A percentile compares a stretch with the other conserved stretches of the same genome.
Evolutionary conservation across 2,113 vertebrate genomes (phyloP).

Genomic region (Datnioides undecimradiatus): DNA sequence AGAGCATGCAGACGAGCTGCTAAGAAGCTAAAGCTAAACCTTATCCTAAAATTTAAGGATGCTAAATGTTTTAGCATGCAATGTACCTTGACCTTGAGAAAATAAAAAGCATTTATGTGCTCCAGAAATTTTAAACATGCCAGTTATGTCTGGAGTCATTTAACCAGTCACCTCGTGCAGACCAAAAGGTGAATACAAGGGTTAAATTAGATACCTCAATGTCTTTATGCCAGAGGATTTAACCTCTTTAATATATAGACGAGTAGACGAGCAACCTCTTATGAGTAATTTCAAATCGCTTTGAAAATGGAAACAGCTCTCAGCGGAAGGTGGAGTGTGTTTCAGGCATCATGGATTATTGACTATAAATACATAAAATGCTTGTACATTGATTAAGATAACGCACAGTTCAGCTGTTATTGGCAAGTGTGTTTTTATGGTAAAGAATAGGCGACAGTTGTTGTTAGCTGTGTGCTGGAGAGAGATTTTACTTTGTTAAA

Average conservation of each 20-base stretch:
- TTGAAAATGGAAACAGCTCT: constrained; percentile 12
- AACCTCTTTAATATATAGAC: background rate
- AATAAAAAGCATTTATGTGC: too few relatives aligned
- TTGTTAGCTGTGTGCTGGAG: background rate
- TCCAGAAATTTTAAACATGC: too few relatives aligned
- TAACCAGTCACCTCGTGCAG: too few relatives aligned
- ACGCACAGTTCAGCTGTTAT: too few relatives aligned
- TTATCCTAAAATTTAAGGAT: too few relatives aligned
- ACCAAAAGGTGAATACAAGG: too few relatives aligned
- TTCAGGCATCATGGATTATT: background rate
- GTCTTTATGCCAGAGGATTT: background rate
- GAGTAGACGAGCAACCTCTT: background rate
- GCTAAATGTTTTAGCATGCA: too few relatives aligned
- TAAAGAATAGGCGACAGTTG: background rate
- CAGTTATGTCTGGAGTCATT: too few relatives aligned
- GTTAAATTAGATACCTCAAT: background rate
- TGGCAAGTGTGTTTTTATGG: accelerated
- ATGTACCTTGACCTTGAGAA: too few relatives aligned
- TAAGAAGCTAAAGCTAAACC: too few relatives aligned
- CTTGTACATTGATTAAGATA: background rate
- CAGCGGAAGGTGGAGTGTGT: background rate
- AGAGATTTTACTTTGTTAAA: constrained; percentile 6
- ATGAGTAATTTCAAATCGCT: constrained; percentile 2
- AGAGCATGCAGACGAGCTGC: too few relatives aligned
- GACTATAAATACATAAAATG: background rate